phyloP scores from a whole-genome alignment of 1,140 invertebrate species.

The Caenorhabditis tropicalis region DNA sequence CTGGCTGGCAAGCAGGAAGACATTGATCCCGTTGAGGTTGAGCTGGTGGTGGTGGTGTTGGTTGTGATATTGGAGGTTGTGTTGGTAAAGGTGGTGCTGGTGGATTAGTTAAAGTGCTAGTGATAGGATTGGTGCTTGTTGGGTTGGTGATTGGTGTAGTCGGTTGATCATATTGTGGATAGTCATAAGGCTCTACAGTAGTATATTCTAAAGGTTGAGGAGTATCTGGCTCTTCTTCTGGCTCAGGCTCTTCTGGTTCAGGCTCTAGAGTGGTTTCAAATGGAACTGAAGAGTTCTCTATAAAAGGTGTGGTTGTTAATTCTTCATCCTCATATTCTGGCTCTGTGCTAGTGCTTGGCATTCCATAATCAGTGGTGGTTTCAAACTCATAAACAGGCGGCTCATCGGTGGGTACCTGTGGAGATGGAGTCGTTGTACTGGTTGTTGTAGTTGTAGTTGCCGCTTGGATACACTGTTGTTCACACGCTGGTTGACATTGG shows the following conservation, averaged over 20 bases:
- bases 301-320: neutral
- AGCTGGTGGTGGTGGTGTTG: neutral
- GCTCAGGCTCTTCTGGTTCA: slow-evolving; percentile 6
- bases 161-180: slow-evolving; percentile 26
- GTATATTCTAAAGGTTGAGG: neutral
- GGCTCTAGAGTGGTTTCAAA: neutral
- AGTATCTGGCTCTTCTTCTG: neutral
- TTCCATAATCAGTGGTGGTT: neutral
- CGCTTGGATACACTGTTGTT: slow-evolving; percentile 3
- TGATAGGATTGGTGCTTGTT: neutral
- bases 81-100: neutral
- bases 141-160: neutral
- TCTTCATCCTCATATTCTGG: slow-evolving; percentile 32
- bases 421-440: neutral
- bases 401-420: slow-evolving; percentile 28
- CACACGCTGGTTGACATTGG: slow-evolving; percentile 32
- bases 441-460: slow-evolving; percentile 30
- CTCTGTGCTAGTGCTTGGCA: neutral
- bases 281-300: neutral
- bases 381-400: slow-evolving; percentile 10
- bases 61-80: neutral
- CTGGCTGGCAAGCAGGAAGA: slow-evolving; percentile 22
- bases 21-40: neutral
- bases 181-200: slow-evolving; percentile 21
- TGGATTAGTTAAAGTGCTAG: neutral